Base-by-base conservation (phyloP, 1,140 invertebrate species). In the Bursaphelenchus mucronatus region DNA sequence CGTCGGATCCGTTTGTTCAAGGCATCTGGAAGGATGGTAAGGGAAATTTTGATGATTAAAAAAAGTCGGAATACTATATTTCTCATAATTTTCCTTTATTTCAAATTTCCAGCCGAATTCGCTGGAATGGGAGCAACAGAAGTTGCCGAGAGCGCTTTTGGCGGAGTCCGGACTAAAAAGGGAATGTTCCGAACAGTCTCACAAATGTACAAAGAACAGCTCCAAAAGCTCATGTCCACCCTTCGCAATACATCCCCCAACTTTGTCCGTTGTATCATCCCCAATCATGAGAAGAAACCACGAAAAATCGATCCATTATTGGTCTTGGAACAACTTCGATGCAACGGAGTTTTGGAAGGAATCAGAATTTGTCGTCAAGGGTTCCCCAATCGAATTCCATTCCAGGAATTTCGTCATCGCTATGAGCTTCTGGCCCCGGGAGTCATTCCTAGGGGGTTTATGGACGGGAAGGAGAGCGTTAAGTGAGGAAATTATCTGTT, bases 261-360 rank as follows among this genome's bases (percentile, higher is more conserved):
- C 84, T 98, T 99, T 83, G 94, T 99, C n/a, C 88, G 96, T 76
- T 99, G 96, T 84, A 99, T 99, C 80, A 97, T 99, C 83, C 96
- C 95, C 10, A 99, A 99, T 86, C 94, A 98, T 82, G 95, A 98
- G 81, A 99, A 99, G 85, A 89, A 90, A 82, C 91, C 94, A 57
- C 94, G 94, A 40, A 97, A 98, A 84, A 97, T 99, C 65, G 93
- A 97, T 80, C 92, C 95, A 8, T 88, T 89, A 3, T 83, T 99
- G 41, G 95, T 99, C 4, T 83, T 97, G 10, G 95, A 98, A 83
- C 95, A 98, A 82, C 84, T 97, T 53, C 86, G 94, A 51, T 99
- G 96, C 82, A 99, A 99, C 83, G 96, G 96, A 86, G 96, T 99
- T 3, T 84, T 99, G 46, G 96, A 99, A 86, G 96, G 96, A 68